phyloP scores from a whole-genome alignment of 92 coral and sea anemone species.

The Blastomussa wellsi region DNA sequence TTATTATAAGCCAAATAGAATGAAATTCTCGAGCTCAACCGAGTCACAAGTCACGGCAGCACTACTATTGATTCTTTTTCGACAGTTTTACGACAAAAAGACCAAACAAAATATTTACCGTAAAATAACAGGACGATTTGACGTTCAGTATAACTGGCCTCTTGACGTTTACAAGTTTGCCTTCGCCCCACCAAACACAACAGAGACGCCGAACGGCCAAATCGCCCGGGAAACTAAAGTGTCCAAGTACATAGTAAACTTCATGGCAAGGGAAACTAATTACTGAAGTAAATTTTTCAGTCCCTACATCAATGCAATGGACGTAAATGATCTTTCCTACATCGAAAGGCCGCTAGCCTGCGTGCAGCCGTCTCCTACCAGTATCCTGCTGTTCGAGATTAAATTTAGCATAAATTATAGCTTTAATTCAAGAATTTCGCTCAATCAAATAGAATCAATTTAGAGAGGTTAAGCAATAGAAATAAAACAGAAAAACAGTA shows the following conservation, averaged over 20 bases:
- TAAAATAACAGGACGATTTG: conserved; percentile 25
- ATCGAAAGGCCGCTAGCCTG: background rate
- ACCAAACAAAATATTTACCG: conserved; percentile 11
- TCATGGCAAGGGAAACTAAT: conserved; percentile 27
- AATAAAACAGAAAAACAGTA: no score
- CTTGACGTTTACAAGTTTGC: background rate
- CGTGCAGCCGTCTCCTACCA: no score
- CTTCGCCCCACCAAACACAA: conserved; percentile 4
- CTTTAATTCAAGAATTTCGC: no score
- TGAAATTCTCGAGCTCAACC: no score
- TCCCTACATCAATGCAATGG: background rate
- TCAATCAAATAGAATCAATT: no score
- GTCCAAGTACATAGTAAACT: conserved; percentile 21
- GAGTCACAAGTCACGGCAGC: no score
- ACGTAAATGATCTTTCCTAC: background rate
- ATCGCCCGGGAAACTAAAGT: conserved; percentile 19
- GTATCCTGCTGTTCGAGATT: no score
- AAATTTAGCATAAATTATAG: no score
- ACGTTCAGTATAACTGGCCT: conserved; percentile 28
- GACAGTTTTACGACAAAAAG: no score
- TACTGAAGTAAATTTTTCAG: conserved; percentile 1
- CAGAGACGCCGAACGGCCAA: conserved; percentile 21
- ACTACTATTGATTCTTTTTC: no score
- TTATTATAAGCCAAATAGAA: no score
- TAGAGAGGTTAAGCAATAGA: no score